Conservation (phyloP, 2,797 vertebrate genomes). For the Coregonus suidteri region DNA sequence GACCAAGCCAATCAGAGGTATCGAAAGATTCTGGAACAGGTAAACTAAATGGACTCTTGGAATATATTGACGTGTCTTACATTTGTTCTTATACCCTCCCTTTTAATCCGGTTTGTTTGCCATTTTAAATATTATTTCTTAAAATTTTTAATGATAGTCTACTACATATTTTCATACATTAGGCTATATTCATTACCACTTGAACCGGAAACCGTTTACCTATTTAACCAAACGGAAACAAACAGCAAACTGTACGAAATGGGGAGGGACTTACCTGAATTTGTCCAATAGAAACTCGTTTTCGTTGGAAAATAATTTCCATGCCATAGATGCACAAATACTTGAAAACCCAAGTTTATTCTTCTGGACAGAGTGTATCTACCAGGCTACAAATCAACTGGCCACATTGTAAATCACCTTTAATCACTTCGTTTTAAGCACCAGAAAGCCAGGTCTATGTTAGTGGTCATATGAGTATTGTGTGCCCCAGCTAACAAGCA, state of each 20-base stretch:
- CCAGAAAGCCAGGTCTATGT: neutral
- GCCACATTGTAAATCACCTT: neutral
- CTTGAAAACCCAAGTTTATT: neutral
- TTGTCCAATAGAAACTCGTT: no score
- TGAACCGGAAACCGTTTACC: no score
- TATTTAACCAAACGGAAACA: no score
- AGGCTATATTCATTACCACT: neutral
- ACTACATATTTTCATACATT: neutral
- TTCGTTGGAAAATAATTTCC: neutral
- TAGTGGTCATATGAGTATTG: neutral
- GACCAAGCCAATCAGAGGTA: conserved; percentile 89
- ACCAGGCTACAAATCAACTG: neutral
- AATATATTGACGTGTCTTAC: neutral
- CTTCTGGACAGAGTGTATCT: no score
- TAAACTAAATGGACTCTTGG: conserved; percentile 54
- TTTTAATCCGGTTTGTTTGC: neutral
- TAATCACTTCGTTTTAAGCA: neutral
- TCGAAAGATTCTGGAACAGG: conserved; percentile 85
- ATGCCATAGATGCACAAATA: neutral
- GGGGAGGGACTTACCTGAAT: no score
- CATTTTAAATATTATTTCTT: neutral
- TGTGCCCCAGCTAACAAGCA: neutral
- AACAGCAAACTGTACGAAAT: no score
- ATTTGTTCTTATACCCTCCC: neutral
- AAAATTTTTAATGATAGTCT: neutral